These are phyloP conservation scores for Haliclona indistincta DNA, from an alignment of 37 sponge, comb jelly and placozoan species.

Conservation along the genomic window DNA sequence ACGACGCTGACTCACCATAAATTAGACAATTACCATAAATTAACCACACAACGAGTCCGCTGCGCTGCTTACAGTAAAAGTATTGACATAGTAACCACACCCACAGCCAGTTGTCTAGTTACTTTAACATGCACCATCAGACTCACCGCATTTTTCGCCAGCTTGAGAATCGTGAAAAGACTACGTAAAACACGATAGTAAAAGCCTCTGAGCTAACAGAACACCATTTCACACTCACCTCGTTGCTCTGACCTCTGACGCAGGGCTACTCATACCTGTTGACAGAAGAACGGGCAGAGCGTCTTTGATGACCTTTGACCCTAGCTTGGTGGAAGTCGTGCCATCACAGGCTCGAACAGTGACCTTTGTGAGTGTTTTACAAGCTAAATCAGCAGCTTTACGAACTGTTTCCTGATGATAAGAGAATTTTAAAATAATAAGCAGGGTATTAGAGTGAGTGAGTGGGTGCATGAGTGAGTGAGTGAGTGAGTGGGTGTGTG, in stretches of 20 bases:
- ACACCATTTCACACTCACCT: slow-evolving; percentile 31
- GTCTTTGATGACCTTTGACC: slow-evolving; percentile 35
- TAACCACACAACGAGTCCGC: too few species aligned
- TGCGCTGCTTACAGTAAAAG: too few species aligned
- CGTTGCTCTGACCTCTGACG: slow-evolving; percentile 45
- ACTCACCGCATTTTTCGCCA: slow-evolving; percentile 73
- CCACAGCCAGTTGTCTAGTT: too few species aligned
- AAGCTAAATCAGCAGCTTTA: slow-evolving; percentile 72
- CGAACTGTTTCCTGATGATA: slow-evolving; percentile 71
- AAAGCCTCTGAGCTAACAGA: not conserved
- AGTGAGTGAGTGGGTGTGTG: too few species aligned
- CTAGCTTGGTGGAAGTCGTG: not conserved
- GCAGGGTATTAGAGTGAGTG: not conserved
- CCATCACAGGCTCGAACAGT: slow-evolving; percentile 73
- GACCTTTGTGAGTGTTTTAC: slow-evolving; percentile 68
- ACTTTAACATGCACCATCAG: too few species aligned
- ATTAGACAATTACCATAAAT: too few species aligned
- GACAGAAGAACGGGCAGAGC: slow-evolving; percentile 79
- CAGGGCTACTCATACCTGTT: slow-evolving; percentile 65
- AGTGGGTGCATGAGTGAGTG: too few species aligned
- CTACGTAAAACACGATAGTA: slow-evolving; percentile 16
- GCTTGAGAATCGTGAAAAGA: slow-evolving; percentile 58
- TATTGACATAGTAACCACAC: too few species aligned
- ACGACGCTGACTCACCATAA: too few species aligned
- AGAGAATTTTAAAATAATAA: not conserved